Evolutionary conservation across 2,113 vertebrate genomes (phyloP).

Genomic region (Mesocricetus auratus): DNA sequence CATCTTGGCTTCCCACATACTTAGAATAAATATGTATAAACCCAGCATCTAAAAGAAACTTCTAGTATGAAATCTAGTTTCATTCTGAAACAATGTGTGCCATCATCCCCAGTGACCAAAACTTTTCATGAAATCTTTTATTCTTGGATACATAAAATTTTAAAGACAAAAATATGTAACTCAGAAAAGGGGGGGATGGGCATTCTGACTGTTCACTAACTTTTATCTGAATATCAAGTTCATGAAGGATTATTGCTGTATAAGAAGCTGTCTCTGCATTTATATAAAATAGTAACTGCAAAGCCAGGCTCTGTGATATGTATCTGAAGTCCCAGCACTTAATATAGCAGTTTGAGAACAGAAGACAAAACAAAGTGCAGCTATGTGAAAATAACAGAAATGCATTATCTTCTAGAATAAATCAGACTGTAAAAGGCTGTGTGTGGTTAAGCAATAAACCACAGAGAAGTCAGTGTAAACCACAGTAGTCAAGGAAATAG

Average conservation of each 20-base stretch:
- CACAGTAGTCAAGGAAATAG: not conserved
- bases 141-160: slow-evolving; percentile 41
- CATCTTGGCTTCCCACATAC: not conserved
- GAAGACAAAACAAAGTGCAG: not conserved
- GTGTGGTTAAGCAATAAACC: not conserved
- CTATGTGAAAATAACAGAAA: not conserved
- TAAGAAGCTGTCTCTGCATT: not conserved
- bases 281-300: not conserved
- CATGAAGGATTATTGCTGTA: not conserved
- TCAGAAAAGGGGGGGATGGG: not conserved
- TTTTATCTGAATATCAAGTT: slow-evolving; percentile 21
- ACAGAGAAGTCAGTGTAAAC: not conserved
- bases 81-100: slow-evolving; percentile 1
- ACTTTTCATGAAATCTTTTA: slow-evolving; percentile 38
- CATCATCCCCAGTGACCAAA: not conserved
- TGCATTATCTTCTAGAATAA: not conserved
- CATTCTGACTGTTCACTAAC: slow-evolving; percentile 19
- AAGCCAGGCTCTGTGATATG: not conserved
- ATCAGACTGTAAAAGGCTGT: not conserved
- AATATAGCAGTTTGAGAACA: not conserved
- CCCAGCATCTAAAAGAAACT: not conserved
- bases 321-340: not conserved
- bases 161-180: not conserved
- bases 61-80: slow-evolving; percentile 25
- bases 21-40: not conserved